phyloP scores from a whole-genome alignment of 2,797 vertebrate species.

The Cossypha polioptera region DNA sequence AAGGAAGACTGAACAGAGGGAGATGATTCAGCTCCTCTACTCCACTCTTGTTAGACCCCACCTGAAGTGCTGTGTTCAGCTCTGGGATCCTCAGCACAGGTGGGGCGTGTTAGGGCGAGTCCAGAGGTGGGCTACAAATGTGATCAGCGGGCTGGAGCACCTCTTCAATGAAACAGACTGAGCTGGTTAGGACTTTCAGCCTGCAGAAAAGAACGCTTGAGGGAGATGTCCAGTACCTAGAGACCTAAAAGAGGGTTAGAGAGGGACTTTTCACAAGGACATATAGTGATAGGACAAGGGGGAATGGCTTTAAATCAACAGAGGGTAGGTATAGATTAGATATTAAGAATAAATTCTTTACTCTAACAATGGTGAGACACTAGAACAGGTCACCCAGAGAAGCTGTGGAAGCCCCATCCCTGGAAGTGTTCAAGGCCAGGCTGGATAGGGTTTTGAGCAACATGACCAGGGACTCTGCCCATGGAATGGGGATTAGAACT shows the following conservation, averaged over 20 bases:
- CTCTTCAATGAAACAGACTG: fast-evolving
- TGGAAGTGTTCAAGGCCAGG: background rate
- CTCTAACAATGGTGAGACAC: background rate
- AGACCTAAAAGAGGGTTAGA: background rate
- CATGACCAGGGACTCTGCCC: background rate
- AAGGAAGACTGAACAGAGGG: background rate
- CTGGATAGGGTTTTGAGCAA: background rate
- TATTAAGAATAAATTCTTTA: background rate
- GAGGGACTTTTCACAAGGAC: background rate
- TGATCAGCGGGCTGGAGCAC: background rate
- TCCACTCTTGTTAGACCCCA: background rate
- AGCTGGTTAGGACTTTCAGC: background rate
- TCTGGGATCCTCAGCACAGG: background rate
- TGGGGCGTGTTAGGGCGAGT: fast-evolving
- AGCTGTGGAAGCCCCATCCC: background rate
- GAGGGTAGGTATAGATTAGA: background rate
- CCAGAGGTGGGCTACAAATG: background rate
- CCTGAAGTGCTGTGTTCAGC: background rate
- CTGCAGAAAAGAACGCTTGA: background rate
- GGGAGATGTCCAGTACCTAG: background rate
- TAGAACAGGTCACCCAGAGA: background rate
- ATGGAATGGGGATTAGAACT: background rate
- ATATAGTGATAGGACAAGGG: background rate
- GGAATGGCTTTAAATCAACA: background rate
- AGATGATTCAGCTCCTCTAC: background rate